Percentiles rank a stretch among this genome's conserved stretches.
Conservation (phyloP, 2,797 vertebrate species). For the Spinibarbus caldwelli region DNA sequence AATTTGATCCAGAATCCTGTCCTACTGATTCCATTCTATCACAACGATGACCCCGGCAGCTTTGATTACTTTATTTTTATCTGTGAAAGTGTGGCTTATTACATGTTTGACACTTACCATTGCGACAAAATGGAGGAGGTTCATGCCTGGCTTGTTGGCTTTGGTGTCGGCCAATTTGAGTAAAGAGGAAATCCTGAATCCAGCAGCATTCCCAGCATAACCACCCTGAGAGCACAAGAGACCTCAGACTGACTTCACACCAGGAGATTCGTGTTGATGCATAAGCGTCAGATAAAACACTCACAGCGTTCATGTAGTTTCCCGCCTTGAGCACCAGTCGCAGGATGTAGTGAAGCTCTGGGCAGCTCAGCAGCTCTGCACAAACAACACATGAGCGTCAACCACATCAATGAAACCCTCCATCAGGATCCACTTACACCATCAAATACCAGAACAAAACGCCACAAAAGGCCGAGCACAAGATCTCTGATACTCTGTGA, state of each 20-base stretch:
- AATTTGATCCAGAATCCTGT: not conserved
- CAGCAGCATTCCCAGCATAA: constrained; percentile 83
- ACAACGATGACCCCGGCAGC: not conserved
- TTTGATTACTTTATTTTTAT: not conserved
- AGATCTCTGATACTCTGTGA: not conserved
- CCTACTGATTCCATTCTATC: not conserved
- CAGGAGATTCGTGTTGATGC: constrained; percentile 62
- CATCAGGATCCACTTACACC: not conserved
- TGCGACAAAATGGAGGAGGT: constrained; percentile 84
- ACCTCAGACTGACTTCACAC: constrained; percentile 58
- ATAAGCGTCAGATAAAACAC: constrained; percentile 62
- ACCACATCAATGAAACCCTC: not conserved
- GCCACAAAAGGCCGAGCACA: not conserved
- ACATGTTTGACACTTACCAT: constrained; percentile 78
- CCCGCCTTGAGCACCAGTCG: constrained; percentile 85
- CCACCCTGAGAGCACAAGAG: constrained; percentile 74
- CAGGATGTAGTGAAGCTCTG: constrained; percentile 82
- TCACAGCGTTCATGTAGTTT: constrained; percentile 87
- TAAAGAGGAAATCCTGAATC: constrained; percentile 82
- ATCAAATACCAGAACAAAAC: not conserved
- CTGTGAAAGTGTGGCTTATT: not conserved
- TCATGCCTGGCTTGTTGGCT: constrained; percentile 86
- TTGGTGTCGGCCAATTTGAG: constrained; percentile 85
- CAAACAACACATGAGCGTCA: constrained; percentile 33
- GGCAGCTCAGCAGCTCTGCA: constrained; percentile 81